Base-by-base conservation (phyloP, 2,797 vertebrate species). In the Clarias pachynema region DNA sequence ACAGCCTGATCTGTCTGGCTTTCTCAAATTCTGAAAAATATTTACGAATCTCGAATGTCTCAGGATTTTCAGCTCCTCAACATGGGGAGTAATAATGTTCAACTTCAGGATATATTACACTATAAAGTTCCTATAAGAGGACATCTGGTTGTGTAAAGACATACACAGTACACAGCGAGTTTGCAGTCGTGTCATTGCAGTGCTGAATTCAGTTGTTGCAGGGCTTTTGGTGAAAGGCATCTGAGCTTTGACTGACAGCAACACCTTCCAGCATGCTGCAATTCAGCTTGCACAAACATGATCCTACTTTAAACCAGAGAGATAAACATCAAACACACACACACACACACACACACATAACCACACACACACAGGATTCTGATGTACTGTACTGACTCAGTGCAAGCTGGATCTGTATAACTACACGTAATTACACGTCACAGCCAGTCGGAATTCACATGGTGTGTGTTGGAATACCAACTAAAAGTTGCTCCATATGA, bases 181-280 rank as follows among this genome's bases (percentile, higher is more conserved):
- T 7, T 73, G 44, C 29, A 74, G 79, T 26, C 66, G 40, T 12
- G 22, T 81, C 69, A 65, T 75, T 3, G 24, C n/a, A 24, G 31
- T 14, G 4, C 40, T 44, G 40, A 44, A 44, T 79, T 44, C 75
- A 79, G 49, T 34, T 74, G 75, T 34, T 74, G 60, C 26, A 15
- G n/a, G 18, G 18, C 40, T 86, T 60, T 20, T 16, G 37, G 18
- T 14, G 62, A 85, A 65, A 20, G 75, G 49, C 70, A 68, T 83
- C 74, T 57, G 56, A 56, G 83, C 40, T 83, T 31, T 89, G 89
- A 88, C 74, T 86, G 89, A 85, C 84, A 89, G 68, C 60, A 84
- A 69, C 84, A 86, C 65, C 79, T 83, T 85, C 74, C n/a, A 73
- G 68, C 82, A 73, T 60, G 70, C 62, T 56, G 77, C 75, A 79